phyloP scores from a whole-genome alignment of 2,797 vertebrate species.

The Tamandua tetradactyla region DNA sequence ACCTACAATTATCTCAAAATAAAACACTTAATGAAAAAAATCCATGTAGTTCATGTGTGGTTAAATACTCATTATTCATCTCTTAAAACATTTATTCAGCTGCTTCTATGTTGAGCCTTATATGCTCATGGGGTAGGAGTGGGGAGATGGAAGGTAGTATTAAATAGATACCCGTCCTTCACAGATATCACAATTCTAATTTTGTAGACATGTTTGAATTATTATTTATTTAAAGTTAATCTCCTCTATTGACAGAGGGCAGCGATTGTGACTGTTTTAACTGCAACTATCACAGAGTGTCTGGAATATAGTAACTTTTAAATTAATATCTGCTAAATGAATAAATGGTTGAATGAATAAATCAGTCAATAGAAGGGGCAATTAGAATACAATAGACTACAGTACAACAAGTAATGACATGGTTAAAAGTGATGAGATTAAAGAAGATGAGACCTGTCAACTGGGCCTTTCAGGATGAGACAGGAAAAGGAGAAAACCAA shows the following conservation, averaged over 20 bases:
- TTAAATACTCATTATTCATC: neutral
- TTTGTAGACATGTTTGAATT: neutral
- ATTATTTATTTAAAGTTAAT: neutral
- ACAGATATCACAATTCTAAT: neutral
- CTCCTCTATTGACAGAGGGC: neutral
- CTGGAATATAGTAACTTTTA: neutral
- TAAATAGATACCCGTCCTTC: neutral
- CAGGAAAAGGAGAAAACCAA: neutral
- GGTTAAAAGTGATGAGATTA: neutral
- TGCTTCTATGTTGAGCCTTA: neutral
- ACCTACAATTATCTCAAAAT: too few relatives aligned
- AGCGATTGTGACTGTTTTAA: neutral
- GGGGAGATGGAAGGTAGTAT: neutral
- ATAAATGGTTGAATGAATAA: too few relatives aligned
- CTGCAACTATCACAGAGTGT: neutral
- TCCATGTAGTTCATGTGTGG: neutral
- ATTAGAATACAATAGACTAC: slow-evolving; percentile 9
- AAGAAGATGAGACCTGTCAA: neutral
- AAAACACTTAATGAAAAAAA: slow-evolving; percentile 5
- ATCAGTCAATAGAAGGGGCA: neutral
- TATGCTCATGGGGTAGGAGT: neutral
- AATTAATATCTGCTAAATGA: too few relatives aligned
- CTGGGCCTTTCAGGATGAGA: neutral
- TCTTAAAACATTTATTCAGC: neutral
- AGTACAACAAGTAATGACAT: neutral